Conservation (phyloP, 1,140 invertebrate genomes). For the Caenorhabditis elegans region WBcel235 BX284605.5:13179001-13179500, state of each 20-base stretch:
- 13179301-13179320: conserved; percentile 3
- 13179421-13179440: background rate
- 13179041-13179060: conserved; percentile 6
- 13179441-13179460: background rate
- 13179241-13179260: background rate
- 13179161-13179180: background rate
- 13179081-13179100: background rate
- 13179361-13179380: conserved; percentile 22
- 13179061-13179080: background rate
- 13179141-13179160: background rate
- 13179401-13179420: background rate
- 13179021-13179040: conserved; percentile 15
- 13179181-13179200: conserved; percentile 1
- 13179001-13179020: conserved; percentile 25
- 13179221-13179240: background rate
- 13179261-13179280: conserved; percentile 2
- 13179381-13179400: background rate
- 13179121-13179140: background rate
- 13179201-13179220: background rate
- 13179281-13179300: conserved; percentile 6
- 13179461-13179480: conserved; percentile 21
- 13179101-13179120: background rate
- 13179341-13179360: conserved; percentile 31
- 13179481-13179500: background rate
- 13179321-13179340: background rate